Conservation (phyloP, 2,797 vertebrate species). For the Rhinoraja longicauda region DNA sequence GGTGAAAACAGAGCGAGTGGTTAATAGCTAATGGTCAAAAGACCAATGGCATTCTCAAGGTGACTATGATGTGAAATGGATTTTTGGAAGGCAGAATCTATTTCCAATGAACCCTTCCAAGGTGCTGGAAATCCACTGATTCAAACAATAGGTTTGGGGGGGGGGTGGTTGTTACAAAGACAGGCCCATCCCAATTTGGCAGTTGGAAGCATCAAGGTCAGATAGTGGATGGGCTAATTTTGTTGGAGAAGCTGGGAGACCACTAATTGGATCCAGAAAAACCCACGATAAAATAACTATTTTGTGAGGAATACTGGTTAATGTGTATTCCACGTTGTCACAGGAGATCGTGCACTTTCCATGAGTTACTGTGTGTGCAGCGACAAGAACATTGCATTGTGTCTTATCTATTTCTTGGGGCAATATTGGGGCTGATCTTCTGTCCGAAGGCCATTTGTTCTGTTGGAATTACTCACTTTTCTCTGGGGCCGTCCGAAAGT, state of each 20-base stretch:
- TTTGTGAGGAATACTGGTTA: not conserved
- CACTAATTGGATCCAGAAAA: not conserved
- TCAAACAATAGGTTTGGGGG: not conserved
- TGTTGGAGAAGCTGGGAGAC: not conserved
- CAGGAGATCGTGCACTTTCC: not conserved
- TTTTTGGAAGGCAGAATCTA: not conserved
- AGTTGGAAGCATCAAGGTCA: not conserved
- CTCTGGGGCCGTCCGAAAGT: no score
- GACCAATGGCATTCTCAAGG: not conserved
- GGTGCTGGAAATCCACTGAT: not conserved
- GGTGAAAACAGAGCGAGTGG: not conserved
- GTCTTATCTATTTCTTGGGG: not conserved
- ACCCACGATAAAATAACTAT: not conserved
- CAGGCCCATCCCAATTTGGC: not conserved
- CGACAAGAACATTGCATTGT: not conserved
- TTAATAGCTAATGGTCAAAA: not conserved
- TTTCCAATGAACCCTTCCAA: not conserved
- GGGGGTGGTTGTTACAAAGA: not conserved
- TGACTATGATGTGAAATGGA: not conserved
- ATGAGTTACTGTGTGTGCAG: not conserved
- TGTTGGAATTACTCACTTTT: no score
- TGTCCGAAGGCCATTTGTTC: no score
- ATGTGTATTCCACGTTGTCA: not conserved
- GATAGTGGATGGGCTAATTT: not conserved
- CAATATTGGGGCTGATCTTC: no score